phyloP scores from a whole-genome alignment of 2,113 vertebrate genomes.

The Recurvirostra avosetta region DNA sequence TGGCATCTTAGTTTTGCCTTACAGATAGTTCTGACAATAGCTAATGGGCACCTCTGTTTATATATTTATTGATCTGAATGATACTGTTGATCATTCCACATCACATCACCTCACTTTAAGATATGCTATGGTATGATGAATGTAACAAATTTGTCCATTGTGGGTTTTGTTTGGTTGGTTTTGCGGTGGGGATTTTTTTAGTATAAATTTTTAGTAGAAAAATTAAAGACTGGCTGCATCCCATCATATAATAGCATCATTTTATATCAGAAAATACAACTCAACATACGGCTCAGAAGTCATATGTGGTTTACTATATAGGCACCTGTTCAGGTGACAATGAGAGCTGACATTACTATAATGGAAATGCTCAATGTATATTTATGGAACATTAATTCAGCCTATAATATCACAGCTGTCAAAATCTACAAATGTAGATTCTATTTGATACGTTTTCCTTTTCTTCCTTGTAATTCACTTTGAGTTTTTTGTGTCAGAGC shows the following conservation, averaged over 20 bases:
- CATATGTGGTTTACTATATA: not conserved
- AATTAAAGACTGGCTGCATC: not conserved
- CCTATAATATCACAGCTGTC: slow-evolving; percentile 19
- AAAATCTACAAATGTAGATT: slow-evolving; percentile 16
- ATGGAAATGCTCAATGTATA: slow-evolving; percentile 31
- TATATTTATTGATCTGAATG: not conserved
- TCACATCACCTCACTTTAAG: not conserved
- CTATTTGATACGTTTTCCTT: not conserved
- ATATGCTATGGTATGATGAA: not conserved
- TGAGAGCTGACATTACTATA: slow-evolving; percentile 31
- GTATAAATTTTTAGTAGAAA: not conserved
- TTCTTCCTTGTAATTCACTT: not conserved
- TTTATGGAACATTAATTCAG: slow-evolving; percentile 61
- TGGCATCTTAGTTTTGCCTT: not conserved
- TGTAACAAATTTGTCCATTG: not conserved
- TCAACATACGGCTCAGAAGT: not conserved
- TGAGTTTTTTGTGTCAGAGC: not conserved
- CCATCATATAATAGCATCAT: not conserved
- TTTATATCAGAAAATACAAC: not conserved
- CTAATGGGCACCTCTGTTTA: not conserved
- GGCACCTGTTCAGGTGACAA: not conserved
- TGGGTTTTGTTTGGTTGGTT: not conserved
- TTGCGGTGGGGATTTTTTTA: not conserved
- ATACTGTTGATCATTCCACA: not conserved
- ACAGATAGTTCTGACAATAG: not conserved